A percentile compares a stretch with the other conserved stretches of the same genome.
phyloP scores from a whole-genome alignment of 2,797 vertebrate species.

The Salarias fasciatus region DNA sequence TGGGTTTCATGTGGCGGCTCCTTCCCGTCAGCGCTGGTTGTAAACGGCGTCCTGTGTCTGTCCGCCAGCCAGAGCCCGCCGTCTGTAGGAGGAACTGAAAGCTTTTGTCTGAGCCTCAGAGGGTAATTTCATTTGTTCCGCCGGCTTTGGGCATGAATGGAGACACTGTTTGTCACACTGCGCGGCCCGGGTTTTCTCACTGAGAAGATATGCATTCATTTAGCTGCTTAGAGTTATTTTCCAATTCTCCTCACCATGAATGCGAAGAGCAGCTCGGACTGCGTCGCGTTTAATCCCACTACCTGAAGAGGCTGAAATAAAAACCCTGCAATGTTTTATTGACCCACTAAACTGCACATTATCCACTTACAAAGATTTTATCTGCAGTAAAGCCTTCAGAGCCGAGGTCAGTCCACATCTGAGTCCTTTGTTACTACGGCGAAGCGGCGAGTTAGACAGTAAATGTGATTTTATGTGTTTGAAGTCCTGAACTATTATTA shows the following conservation, averaged over 20 bases:
- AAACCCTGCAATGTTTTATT: not conserved
- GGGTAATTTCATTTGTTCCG: slow-evolving; percentile 70
- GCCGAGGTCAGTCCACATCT: not conserved
- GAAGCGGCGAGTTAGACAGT: not conserved
- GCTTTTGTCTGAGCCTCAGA: slow-evolving; percentile 60
- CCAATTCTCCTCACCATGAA: slow-evolving; percentile 28
- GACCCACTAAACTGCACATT: not conserved
- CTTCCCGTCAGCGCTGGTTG: too few relatives aligned
- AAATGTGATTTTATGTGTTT: not conserved
- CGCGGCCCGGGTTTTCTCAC: slow-evolving; percentile 46
- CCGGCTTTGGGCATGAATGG: slow-evolving; percentile 64
- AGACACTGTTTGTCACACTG: slow-evolving; percentile 57
- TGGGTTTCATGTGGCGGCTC: too few relatives aligned
- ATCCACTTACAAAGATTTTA: not conserved
- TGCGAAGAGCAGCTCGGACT: slow-evolving; percentile 25
- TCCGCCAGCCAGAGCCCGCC: slow-evolving; percentile 33
- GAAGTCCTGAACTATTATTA: slow-evolving; percentile 2
- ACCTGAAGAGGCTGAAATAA: not conserved
- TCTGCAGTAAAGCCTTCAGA: slow-evolving; percentile 2
- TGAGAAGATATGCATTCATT: slow-evolving; percentile 67
- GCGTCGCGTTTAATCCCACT: slow-evolving; percentile 4
- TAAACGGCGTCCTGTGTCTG: slow-evolving; percentile 15
- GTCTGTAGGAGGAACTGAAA: slow-evolving; percentile 51
- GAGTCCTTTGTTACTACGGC: not conserved
- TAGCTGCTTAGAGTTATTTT: slow-evolving; percentile 25